Evolutionary conservation across 2,888 invertebrate genomes (phyloP), one percentile per base, ranked within the genome.

Genomic region (Itoplectis maculator): DNA sequence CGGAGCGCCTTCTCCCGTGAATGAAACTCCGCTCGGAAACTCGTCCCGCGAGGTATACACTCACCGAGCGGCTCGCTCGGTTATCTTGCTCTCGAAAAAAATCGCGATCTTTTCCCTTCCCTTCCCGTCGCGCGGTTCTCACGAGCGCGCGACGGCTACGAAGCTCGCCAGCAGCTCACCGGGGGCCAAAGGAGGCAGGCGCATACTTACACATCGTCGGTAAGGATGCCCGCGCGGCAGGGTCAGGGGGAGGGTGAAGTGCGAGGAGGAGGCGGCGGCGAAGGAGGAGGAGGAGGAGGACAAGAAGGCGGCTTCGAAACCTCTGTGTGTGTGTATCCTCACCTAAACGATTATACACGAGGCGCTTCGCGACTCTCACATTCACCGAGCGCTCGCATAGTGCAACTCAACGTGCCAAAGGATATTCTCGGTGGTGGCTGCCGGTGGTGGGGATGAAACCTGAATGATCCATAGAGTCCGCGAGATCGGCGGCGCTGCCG

Each of bases 391-490:
- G 15, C 51, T 45, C 35, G 29, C 47, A 37, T 18, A 23, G 2
- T 61, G 23, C n/a, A n/a, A n/a, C 65, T 49, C 42, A 45, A 37
- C 63, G 54, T 65, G 23, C 9, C 9, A 59, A 15, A 47, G 66
- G 51, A 65, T 65, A 79, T 40, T 61, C 66, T 73, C 76, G 18
- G 20, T 20, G 15, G 68, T 61, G 20, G 29, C 42, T 49, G 59
- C 37, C 37, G 42, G 47, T 20, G 73, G 86, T 81, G 89, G 92
- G 91, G 91, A 84, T 88, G 83, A 92, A 92, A 89, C 88, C 88
- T 92, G 92, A 92, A 92, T 92, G 92, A 90, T 92, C 91, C 90
- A 89, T 89, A 85, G 83, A 49, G 45, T 42, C 63, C 76, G 59
- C 66, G 79, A 69, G 75, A 79, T 59, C 23, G 72, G 45, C 18